A percentile compares a stretch with the other conserved stretches of the same genome.
phyloP scores from a whole-genome alignment of 2,113 vertebrate genomes.

The Hyperopisus bebe region DNA sequence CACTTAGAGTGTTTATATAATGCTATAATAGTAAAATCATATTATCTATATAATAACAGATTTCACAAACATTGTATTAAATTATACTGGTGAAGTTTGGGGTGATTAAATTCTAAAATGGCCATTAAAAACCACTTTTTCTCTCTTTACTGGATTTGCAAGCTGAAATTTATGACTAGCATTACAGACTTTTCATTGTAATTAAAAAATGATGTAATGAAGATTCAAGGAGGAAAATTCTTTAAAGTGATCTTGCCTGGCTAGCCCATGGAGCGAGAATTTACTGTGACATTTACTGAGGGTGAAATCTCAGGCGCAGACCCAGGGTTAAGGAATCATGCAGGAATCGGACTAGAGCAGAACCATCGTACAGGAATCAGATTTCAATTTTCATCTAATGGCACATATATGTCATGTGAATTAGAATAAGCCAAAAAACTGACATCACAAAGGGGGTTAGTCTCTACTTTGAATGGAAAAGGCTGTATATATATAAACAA shows the following conservation, averaged over 20 bases:
- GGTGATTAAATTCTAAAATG: neutral
- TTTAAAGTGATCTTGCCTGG: neutral
- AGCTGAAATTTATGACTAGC: neutral
- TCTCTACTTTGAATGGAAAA: neutral
- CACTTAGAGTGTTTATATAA: neutral
- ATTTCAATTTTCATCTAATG: neutral
- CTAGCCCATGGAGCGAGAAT: neutral
- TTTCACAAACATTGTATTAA: neutral
- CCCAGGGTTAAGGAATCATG: constrained; percentile 4
- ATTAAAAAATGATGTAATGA: neutral
- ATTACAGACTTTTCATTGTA: neutral
- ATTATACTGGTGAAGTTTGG: neutral
- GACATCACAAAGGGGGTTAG: neutral
- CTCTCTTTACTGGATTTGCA: neutral
- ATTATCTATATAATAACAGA: neutral
- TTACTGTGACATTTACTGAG: neutral
- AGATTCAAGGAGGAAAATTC: neutral
- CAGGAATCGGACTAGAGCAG: neutral
- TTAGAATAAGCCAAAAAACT: constrained; percentile 14
- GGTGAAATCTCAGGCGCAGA: neutral
- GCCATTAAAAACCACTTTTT: neutral
- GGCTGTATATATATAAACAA: neutral
- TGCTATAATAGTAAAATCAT: neutral
- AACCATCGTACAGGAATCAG: constrained; percentile 4
- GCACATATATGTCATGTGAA: neutral